A percentile compares a stretch with the other conserved stretches of the same genome.
These are phyloP conservation scores for Cynaeus angustus DNA, from an alignment of 2,888 invertebrate genomes.

Conservation along the genomic window DNA sequence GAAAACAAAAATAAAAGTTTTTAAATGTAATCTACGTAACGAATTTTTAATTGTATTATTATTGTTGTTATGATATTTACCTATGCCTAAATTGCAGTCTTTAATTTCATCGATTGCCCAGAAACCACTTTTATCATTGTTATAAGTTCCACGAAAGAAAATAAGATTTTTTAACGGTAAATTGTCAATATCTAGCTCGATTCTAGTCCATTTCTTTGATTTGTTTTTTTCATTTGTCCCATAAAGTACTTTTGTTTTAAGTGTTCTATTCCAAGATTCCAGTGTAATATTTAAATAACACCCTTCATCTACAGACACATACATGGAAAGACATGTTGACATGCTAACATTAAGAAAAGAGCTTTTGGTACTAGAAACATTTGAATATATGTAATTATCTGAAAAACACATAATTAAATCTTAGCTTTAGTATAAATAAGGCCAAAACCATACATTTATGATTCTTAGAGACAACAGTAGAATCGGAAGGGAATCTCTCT, in stretches of 20 bases:
- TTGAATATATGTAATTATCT: not conserved
- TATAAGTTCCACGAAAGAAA: not conserved
- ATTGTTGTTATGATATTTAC: not conserved
- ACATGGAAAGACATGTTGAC: not conserved
- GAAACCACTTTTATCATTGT: not conserved
- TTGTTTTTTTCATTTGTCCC: not conserved
- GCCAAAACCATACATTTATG: no score
- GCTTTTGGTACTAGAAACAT: not conserved
- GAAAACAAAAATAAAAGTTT: no score
- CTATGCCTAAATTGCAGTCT: not conserved
- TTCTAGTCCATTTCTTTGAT: not conserved
- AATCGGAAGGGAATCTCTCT: no score
- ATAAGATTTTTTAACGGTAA: no score
- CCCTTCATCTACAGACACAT: not conserved
- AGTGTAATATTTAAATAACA: not conserved
- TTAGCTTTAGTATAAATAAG: no score
- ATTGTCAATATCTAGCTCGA: no score
- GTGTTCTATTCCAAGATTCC: not conserved
- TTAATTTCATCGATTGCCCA: not conserved
- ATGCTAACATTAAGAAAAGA: not conserved
- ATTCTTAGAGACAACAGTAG: no score
- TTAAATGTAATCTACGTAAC: not conserved
- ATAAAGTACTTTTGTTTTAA: not conserved
- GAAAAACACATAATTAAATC: not conserved
- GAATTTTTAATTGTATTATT: no score